Evolutionary conservation across 1,140 invertebrate species (phyloP), one percentile per base, ranked within the genome.

Genomic region (Rhizoglyphus robini): DNA sequence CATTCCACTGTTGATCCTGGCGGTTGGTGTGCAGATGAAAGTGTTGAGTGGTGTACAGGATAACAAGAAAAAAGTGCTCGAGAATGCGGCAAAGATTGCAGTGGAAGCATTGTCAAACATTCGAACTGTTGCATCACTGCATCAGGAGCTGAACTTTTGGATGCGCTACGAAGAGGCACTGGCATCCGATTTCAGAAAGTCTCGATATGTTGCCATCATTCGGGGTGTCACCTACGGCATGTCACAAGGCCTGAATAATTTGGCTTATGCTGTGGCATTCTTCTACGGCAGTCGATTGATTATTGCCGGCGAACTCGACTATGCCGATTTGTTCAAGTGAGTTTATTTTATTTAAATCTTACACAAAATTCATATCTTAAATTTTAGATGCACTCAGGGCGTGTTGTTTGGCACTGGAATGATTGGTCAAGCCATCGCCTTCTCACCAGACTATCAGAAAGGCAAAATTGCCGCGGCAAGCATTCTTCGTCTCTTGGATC

Each of bases 341-440:
- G 51, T 57, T n/a, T n/a, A n/a, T n/a, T n/a, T n/a, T n/a, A n/a
- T n/a, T n/a, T n/a, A n/a, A n/a, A n/a, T n/a, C n/a, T n/a, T n/a
- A n/a, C n/a, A n/a, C n/a, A n/a, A n/a, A n/a, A n/a, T n/a, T n/a
- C n/a, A n/a, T n/a, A n/a, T n/a, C n/a, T n/a, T n/a, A n/a, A n/a
- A n/a, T n/a, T n/a, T n/a, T n/a, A n/a, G n/a, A 86, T 87, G 92
- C 18, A 87, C 86, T n/a, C 86, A 89, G 73, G 83, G 87, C 0
- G 76, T 94, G 13, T 83, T 92, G 46, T 88, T 91, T 72, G 90
- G 89, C 2, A 86, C 87, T 0, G 88, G 87, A 83, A 87, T 88
- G 81, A 79, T 92, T 71, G 88, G 88, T 0, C 86, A 90, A 72
- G 84, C 87, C 0, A 74, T 89, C 11, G 61, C 88, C 0, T 90